phyloP scores from a whole-genome alignment of 2,113 vertebrate genomes.

The Fulmarus glacialis region DNA sequence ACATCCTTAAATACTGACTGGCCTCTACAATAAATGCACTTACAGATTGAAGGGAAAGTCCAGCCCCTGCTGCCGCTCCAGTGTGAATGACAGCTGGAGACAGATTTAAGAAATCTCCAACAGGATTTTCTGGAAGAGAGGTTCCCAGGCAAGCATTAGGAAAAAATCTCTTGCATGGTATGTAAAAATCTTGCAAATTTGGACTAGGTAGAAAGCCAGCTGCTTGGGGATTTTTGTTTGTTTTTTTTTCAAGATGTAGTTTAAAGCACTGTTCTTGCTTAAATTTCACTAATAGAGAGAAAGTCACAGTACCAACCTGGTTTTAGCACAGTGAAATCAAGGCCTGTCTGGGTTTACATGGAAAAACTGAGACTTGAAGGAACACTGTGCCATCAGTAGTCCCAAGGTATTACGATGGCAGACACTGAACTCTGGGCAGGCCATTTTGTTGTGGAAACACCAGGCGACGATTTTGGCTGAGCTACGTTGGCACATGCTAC shows the following conservation, averaged over 20 bases:
- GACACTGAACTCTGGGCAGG: not conserved
- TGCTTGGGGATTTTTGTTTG: not conserved
- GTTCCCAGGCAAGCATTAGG: not conserved
- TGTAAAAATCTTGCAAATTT: not conserved
- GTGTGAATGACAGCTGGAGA: not conserved
- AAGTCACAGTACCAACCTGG: not conserved
- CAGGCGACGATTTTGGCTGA: not conserved
- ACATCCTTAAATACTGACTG: not conserved
- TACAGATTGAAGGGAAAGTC: not conserved
- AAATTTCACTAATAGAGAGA: not conserved
- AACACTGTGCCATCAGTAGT: not conserved
- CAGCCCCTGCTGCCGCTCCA: not conserved
- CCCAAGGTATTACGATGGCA: not conserved
- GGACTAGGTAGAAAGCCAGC: not conserved
- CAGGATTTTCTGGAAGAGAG: not conserved
- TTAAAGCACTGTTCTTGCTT: not conserved
- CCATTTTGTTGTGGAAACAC: slow-evolving; percentile 5
- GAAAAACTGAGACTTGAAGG: not conserved
- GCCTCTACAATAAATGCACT: not conserved
- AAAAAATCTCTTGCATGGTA: not conserved
- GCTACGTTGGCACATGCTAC: not conserved
- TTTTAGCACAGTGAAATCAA: not conserved
- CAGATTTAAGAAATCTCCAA: not conserved
- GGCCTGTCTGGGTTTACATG: not conserved
- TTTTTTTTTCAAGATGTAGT: not conserved